These are phyloP conservation scores for Epinotia brunnichana DNA, from an alignment of 2,888 invertebrate species.

Conservation along the genomic window DNA sequence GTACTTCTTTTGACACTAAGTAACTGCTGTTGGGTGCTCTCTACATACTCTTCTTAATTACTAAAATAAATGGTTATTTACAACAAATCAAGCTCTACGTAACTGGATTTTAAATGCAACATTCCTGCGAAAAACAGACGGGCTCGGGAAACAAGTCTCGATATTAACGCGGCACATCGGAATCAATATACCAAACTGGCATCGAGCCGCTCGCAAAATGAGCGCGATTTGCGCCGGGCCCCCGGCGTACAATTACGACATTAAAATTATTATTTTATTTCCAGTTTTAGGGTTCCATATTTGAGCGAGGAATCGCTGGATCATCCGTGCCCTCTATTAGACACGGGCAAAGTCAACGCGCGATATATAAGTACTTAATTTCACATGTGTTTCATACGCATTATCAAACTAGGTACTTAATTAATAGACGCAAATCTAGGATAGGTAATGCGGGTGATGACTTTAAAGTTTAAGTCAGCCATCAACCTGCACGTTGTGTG, in stretches of 20 bases:
- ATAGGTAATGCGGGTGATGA: not conserved
- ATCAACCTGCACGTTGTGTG: too few species aligned
- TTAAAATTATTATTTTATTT: conserved; percentile 84
- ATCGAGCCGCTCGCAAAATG: conserved; percentile 72
- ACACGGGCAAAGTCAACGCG: not conserved
- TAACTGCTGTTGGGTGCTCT: not conserved
- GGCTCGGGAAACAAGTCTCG: conserved; percentile 62
- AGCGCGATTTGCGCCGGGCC: conserved; percentile 70
- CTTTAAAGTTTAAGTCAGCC: too few species aligned
- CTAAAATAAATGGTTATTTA: not conserved
- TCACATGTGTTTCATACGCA: not conserved
- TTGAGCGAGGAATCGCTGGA: not conserved
- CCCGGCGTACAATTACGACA: conserved; percentile 81
- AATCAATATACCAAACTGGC: conserved; percentile 70
- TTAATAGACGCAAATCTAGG: not conserved
- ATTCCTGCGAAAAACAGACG: conserved; percentile 41
- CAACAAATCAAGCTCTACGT: not conserved
- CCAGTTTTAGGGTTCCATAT: conserved; percentile 61
- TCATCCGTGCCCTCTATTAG: not conserved
- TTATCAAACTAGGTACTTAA: not conserved
- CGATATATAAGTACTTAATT: not conserved
- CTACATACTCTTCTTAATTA: not conserved
- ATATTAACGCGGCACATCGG: conserved; percentile 63
- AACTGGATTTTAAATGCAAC: conserved; percentile 33
- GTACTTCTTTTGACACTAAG: too few species aligned